Evolutionary conservation across 2,888 invertebrate species (phyloP).

Genomic region (Pristionchus japonicus): DNA sequence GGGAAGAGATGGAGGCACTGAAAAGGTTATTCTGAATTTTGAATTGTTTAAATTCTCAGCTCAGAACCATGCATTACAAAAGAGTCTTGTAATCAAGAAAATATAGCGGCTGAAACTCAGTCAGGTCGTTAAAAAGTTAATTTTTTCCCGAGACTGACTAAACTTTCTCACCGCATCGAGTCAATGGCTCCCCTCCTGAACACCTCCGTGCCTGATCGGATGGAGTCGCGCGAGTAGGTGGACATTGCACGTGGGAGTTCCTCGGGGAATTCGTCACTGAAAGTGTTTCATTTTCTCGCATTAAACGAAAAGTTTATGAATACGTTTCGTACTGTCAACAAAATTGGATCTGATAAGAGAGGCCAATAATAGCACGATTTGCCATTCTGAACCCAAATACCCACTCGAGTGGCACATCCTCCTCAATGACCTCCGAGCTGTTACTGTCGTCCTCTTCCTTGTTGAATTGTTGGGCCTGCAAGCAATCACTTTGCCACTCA

Average conservation of each 20-base stretch:
- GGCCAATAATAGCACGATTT: too few species aligned
- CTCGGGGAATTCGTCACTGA: constrained; percentile 59
- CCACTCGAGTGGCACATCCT: constrained; percentile 59
- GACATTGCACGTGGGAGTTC: constrained; percentile 43
- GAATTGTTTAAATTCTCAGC: too few species aligned
- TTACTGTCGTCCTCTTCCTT: constrained; percentile 49
- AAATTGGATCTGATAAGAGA: too few species aligned
- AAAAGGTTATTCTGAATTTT: too few species aligned
- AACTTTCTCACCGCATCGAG: background rate
- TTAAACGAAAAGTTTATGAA: background rate
- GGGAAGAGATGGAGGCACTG: background rate
- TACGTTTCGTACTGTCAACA: too few species aligned
- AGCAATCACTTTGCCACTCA: too few species aligned
- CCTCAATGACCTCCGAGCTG: constrained; percentile 41
- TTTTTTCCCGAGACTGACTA: too few species aligned
- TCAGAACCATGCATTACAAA: background rate
- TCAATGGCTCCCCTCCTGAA: constrained; percentile 54
- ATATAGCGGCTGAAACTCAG: background rate
- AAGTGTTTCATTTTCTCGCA: constrained; percentile 45
- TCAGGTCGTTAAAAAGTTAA: background rate
- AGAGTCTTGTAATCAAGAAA: background rate
- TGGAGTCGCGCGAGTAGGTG: background rate
- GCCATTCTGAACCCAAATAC: too few species aligned
- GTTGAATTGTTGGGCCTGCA: constrained; percentile 69
- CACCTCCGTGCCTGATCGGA: constrained; percentile 54